A percentile compares a stretch with the other conserved stretches of the same genome.
Evolutionary conservation across 2,888 invertebrate genomes (phyloP).

Genomic region (Beris chalybata): DNA sequence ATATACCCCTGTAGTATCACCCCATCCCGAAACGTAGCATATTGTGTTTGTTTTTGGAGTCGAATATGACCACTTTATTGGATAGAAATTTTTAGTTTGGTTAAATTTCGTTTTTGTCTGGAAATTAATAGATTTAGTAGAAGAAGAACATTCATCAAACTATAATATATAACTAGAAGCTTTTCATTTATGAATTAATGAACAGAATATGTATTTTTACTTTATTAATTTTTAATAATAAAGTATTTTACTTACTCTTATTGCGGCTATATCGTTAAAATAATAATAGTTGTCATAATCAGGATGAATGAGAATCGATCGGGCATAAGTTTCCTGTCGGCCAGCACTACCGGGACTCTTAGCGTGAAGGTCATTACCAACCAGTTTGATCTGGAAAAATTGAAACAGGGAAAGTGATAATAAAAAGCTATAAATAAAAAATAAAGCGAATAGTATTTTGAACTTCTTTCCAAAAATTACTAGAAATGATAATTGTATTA

Average conservation of each 20-base stretch:
- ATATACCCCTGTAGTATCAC: background rate
- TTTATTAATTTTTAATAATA: background rate
- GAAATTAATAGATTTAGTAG: background rate
- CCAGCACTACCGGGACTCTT: background rate
- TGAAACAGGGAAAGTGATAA: background rate
- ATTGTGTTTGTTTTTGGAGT: background rate
- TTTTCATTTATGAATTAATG: too few relatives aligned
- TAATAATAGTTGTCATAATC: background rate
- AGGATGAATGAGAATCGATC: conserved; percentile 3
- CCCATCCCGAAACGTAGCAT: conserved; percentile 13
- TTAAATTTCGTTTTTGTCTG: background rate
- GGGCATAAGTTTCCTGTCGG: background rate
- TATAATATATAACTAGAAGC: too few relatives aligned
- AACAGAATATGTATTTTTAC: too few relatives aligned
- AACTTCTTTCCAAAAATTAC: too few relatives aligned
- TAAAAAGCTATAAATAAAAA: too few relatives aligned
- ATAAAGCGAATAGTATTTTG: too few relatives aligned
- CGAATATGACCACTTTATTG: background rate
- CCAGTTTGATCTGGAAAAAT: background rate
- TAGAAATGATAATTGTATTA: too few relatives aligned
- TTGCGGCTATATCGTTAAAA: conserved; percentile 5
- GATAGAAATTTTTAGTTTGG: background rate
- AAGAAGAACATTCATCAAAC: too few relatives aligned
- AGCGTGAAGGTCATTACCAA: conserved; percentile 5
- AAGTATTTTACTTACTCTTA: background rate